Evolutionary conservation across 1,140 invertebrate genomes (phyloP).

Genomic region (Plodia interpunctella): DNA sequence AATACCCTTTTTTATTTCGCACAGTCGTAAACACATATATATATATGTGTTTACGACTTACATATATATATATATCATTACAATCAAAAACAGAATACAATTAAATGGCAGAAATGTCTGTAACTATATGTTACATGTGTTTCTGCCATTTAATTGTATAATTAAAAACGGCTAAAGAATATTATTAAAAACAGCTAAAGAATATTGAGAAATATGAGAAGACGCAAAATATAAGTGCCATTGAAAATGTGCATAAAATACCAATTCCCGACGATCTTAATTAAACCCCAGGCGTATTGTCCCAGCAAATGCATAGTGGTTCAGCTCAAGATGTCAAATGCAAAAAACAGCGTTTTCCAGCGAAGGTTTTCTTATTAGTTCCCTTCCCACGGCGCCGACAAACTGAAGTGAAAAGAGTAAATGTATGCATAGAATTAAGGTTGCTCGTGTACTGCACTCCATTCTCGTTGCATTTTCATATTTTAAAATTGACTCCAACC

Average conservation of each 20-base stretch:
- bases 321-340: not conserved
- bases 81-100: too few species aligned
- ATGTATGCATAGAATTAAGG: constrained; percentile 2
- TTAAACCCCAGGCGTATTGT: not conserved
- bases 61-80: too few species aligned
- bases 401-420: constrained; percentile 6
- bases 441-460: not conserved
- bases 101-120: too few species aligned
- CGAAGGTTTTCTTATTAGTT: constrained; percentile 2
- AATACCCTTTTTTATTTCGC: too few species aligned
- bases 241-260: not conserved
- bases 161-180: too few species aligned
- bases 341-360: not conserved
- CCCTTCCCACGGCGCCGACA: constrained; percentile 1
- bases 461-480: not conserved
- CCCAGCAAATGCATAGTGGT: not conserved
- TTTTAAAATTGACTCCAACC: too few species aligned
- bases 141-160: too few species aligned
- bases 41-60: too few species aligned
- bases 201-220: too few species aligned
- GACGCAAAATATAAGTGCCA: too few species aligned
- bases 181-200: not conserved
- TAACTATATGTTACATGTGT: too few species aligned
- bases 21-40: too few species aligned
- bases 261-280: not conserved